Evolutionary conservation across 2,113 vertebrate species (phyloP).

Genomic region (Meleagris gallopavo): DNA sequence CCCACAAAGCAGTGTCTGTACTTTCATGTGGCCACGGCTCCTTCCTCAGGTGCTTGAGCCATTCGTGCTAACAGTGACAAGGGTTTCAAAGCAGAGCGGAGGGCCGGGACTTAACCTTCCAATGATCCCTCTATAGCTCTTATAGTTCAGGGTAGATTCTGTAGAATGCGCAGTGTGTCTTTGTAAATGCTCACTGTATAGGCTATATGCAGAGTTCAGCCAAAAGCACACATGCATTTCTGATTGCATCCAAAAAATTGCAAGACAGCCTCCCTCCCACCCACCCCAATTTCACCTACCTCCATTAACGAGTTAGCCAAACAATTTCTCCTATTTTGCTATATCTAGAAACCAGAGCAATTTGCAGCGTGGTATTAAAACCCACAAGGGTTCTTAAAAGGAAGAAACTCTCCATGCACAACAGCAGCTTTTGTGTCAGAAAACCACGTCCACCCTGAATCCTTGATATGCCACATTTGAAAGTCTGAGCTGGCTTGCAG

Average conservation of each 20-base stretch:
- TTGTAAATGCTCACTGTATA: background rate
- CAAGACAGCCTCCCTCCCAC: constrained; percentile 9
- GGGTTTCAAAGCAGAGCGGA: background rate
- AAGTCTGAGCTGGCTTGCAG: constrained; percentile 8
- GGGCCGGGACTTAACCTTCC: background rate
- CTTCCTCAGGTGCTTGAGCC: background rate
- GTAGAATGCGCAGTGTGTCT: background rate
- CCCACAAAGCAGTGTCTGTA: background rate
- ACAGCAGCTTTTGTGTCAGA: constrained; percentile 31
- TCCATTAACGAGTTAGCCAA: constrained; percentile 77
- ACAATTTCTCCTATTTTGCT: constrained; percentile 66
- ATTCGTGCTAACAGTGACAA: fast-evolving
- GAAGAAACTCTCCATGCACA: constrained; percentile 17
- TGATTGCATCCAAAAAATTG: constrained; percentile 39
- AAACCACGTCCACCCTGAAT: background rate
- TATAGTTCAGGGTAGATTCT: background rate
- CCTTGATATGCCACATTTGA: background rate
- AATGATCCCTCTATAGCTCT: background rate
- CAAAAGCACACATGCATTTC: constrained; percentile 63
- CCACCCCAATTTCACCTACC: constrained; percentile 57
- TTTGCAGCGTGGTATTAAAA: constrained; percentile 40
- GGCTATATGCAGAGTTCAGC: constrained; percentile 56
- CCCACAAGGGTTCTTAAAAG: constrained; percentile 47
- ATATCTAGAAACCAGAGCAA: constrained; percentile 60
- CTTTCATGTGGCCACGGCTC: background rate